Evolutionary conservation across 1,140 invertebrate species (phyloP).

Genomic region (Lamellibrachia luymesi): DNA sequence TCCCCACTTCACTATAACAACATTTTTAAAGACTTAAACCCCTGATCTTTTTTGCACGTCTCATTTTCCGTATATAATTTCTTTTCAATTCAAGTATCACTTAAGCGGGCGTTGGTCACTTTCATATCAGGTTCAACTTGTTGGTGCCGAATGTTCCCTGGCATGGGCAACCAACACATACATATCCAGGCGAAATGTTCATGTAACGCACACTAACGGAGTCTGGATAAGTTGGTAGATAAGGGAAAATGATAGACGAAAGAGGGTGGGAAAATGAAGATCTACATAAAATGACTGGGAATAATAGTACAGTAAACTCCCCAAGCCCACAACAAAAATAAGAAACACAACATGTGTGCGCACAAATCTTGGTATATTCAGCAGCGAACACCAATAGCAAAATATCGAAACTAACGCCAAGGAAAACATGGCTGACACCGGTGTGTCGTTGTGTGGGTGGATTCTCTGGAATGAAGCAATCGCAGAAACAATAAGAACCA

Average conservation of each 20-base stretch:
- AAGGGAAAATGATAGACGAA: too few species aligned
- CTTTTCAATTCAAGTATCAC: neutral
- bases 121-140: too few species aligned
- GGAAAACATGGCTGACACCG: neutral
- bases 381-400: neutral
- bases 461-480: neutral
- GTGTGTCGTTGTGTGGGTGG: neutral
- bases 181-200: too few species aligned
- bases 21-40: neutral
- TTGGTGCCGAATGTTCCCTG: too few species aligned
- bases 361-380: neutral
- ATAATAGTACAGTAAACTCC: too few species aligned
- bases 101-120: neutral
- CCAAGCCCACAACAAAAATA: too few species aligned
- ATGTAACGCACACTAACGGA: too few species aligned
- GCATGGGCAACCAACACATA: too few species aligned
- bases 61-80: neutral
- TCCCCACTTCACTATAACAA: neutral
- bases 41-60: neutral
- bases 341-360: too few species aligned
- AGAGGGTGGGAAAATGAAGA: too few species aligned
- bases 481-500: neutral
- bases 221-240: too few species aligned
- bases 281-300: too few species aligned
- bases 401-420: neutral